Evolutionary conservation across 2,113 vertebrate genomes (phyloP), one percentile per base, ranked within the genome.

Genomic region (Oreotrochilus melanogaster): DNA sequence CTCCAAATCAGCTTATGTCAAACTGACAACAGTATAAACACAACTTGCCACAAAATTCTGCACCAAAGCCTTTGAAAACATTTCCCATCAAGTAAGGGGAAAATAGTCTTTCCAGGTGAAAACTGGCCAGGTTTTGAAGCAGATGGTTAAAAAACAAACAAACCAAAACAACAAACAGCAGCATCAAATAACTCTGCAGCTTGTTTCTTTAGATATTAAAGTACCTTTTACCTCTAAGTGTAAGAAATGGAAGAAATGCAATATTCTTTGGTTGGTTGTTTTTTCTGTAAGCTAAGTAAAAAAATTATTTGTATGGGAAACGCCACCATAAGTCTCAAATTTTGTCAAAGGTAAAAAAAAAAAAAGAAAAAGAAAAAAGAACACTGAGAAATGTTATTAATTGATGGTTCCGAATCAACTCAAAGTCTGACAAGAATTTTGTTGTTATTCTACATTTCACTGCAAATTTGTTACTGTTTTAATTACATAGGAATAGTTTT

Each of bases 111-210:
- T 30, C n/a, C n/a, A 79, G 21, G 31, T 22, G 9, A 80, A 80
- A 92, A 43, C 1, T 13, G 14, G n/a, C 9, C 15, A 69, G 30
- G 25, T 69, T 10, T 6, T 10, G 14, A 88, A 94, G 67, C 6
- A 87, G 37, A 1, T 57, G 5, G n/a, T 84, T 42, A n/a, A 76
- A 78, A 25, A 15, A 37, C 10, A 10, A 31, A 5, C 12, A 39
- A 1, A 1, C 3, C 15, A 24, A 58, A 60, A 2, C 5, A 51
- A 53, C 4, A 19, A 75, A 56, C 0, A 42, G 9, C 19, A 78
- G 10, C 31, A 83, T 2, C 3, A 56, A 90, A 16, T 76, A 78
- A 61, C 15, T 21, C n/a, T 11, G 58, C 3, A 33, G 8, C 2
- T 62, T 30, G 2, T 69, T 88, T 75, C 14, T 75, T 86, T n/a